These are phyloP conservation scores for Otocyon megalotis DNA, from an alignment of 2,113 vertebrate genomes.

Conservation along the genomic window DNA sequence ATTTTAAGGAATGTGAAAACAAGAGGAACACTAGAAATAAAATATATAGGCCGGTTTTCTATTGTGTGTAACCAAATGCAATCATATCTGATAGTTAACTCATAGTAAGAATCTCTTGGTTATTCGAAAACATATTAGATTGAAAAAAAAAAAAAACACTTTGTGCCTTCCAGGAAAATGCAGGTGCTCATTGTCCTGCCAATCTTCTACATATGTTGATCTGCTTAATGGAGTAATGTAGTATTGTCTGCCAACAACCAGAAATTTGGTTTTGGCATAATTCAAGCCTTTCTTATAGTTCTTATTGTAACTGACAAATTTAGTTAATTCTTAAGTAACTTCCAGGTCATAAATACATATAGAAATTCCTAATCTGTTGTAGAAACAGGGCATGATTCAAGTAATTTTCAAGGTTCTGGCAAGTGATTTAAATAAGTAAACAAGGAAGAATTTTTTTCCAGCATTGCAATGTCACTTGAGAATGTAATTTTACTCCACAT, in stretches of 20 bases:
- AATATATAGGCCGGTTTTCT: not conserved
- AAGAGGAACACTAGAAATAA: not conserved
- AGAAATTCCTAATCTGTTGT: not conserved
- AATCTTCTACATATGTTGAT: not conserved
- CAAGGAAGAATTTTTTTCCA: not conserved
- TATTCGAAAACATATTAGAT: not conserved
- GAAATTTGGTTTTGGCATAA: not conserved
- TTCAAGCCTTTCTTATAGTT: not conserved
- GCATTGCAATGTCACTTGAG: not conserved
- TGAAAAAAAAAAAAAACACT: no score
- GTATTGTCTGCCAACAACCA: not conserved
- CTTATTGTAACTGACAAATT: not conserved
- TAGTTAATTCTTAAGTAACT: not conserved
- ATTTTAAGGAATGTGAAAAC: not conserved
- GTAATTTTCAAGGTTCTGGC: not conserved
- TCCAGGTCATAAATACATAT: not conserved
- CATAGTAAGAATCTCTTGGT: not conserved
- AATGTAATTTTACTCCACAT: not conserved
- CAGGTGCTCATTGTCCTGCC: not conserved
- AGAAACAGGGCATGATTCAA: not conserved
- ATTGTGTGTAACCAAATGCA: not conserved
- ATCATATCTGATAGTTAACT: not conserved
- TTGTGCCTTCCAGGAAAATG: not conserved
- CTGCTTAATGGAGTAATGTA: not conserved
- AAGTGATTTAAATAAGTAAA: not conserved